These are phyloP conservation scores for Synergus itoensis DNA, from an alignment of 2,888 invertebrate species.

Conservation along the genomic window DNA sequence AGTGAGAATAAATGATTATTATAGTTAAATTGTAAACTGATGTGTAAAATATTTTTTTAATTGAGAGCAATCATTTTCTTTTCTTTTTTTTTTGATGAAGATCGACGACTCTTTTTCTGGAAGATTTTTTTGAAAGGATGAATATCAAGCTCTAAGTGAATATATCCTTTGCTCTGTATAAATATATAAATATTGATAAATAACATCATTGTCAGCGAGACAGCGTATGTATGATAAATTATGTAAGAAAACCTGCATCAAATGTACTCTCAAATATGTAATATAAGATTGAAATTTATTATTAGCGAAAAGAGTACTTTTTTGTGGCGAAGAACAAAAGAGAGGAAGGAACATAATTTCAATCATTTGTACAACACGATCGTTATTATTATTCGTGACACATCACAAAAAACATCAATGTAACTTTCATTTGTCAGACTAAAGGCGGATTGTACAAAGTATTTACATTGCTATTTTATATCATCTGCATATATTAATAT, in stretches of 20 bases:
- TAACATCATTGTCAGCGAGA: slow-evolving; percentile 52
- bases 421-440: slow-evolving; percentile 58
- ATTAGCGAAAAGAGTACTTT: slow-evolving; percentile 48
- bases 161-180: slow-evolving; percentile 55
- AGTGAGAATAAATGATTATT: not conserved
- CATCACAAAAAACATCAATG: slow-evolving; percentile 53
- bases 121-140: slow-evolving; percentile 40
- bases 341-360: slow-evolving; percentile 41
- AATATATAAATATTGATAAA: slow-evolving; percentile 57
- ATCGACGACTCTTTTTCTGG: not conserved
- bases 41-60: slow-evolving; percentile 45
- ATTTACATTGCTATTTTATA: slow-evolving; percentile 63
- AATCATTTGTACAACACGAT: slow-evolving; percentile 46
- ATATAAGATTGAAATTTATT: slow-evolving; percentile 62
- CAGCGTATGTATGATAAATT: slow-evolving; percentile 55
- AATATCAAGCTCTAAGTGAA: slow-evolving; percentile 53
- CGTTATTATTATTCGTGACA: slow-evolving; percentile 56
- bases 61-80: slow-evolving; percentile 43
- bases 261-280: slow-evolving; percentile 64
- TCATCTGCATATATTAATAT: slow-evolving; percentile 52
- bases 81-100: not conserved
- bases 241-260: slow-evolving; percentile 56
- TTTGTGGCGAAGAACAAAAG: slow-evolving; percentile 44
- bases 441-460: slow-evolving; percentile 61
- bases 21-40: slow-evolving; percentile 42